Base-by-base conservation (phyloP, 2,113 vertebrate genomes). In the Psilopsiagon aymara region DNA sequence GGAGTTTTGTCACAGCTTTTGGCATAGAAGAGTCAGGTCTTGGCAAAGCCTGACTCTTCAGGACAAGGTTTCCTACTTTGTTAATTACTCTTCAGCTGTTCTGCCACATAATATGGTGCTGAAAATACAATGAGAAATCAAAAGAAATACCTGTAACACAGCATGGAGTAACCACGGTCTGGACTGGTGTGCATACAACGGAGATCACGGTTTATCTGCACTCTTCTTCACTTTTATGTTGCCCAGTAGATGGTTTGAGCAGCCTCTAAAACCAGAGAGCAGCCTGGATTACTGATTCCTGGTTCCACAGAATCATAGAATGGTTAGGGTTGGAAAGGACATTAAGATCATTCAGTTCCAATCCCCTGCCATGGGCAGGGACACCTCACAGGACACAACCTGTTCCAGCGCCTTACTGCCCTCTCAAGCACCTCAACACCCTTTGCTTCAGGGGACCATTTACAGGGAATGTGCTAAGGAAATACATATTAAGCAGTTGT, bases 111-210 rank as follows among this genome's bases (percentile, higher is more conserved):
- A 37, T 5, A 39, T 1, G 1, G n/a, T 21, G 52, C 24, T 62
- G 62, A 52, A 83, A 81, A 74, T 27, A 55, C 0, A 23, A 21
- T 21, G 41, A 63, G 43, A 74, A 82, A 43, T 66, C 17, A 53
- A 39, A 74, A 43, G 41, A 49, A 78, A 52, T 86, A 70, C 10
- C 51, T 78, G 51, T 67, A 74, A 52, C 12, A 4, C 0, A 0
- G 41, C 33, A 6, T 12, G 35, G 51, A 79, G 43, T 35, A 47
- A 12, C 35, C 24, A 8, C 53, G 19, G 53, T 31, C 53, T 39
- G 44, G 53, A 16, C 28, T 29, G 39, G 10, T n/a, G 28, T 1
- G 1, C 13, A 14, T 37, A 18, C n/a, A 3, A 2, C 8, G 37
- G 10, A 23, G 25, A 43, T 37, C 35, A 29, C 29, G 9, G 11